Evolutionary conservation across 2,113 vertebrate species (phyloP).

Genomic region (Malurus alboscapulatus): DNA sequence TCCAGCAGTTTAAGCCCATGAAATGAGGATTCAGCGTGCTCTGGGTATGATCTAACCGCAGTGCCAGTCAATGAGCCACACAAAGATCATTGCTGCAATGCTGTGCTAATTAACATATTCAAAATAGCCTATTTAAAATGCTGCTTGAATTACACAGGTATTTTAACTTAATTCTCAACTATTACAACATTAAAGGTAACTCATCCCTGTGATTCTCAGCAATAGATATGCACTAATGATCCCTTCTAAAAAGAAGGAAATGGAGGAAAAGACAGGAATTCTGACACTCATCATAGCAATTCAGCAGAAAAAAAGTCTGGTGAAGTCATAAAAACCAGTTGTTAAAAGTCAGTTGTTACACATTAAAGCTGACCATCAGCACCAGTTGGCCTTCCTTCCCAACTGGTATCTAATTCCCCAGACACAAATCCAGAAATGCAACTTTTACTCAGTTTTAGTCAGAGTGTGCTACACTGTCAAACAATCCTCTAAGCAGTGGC

Average conservation of each 20-base stretch:
- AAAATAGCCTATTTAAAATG: neutral
- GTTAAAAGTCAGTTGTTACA: neutral
- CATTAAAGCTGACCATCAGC: neutral
- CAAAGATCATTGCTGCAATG: neutral
- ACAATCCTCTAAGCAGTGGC: neutral
- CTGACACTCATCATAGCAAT: neutral
- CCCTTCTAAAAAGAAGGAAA: neutral
- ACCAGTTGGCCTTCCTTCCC: neutral
- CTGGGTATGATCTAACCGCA: neutral
- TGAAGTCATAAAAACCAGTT: neutral
- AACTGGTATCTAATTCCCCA: neutral
- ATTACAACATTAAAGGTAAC: neutral
- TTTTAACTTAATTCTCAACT: neutral
- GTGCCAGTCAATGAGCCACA: neutral
- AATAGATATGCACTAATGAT: neutral
- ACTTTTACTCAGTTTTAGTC: neutral
- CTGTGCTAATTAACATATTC: neutral
- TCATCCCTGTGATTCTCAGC: neutral
- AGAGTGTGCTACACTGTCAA: neutral
- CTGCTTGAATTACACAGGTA: conserved; percentile 42
- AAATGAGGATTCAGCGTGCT: neutral
- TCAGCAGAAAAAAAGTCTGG: neutral
- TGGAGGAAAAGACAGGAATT: neutral
- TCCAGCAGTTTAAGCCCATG: neutral
- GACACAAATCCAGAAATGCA: neutral